Conservation (phyloP, 2,113 vertebrate genomes). For the Myrmecobius fasciatus region DNA sequence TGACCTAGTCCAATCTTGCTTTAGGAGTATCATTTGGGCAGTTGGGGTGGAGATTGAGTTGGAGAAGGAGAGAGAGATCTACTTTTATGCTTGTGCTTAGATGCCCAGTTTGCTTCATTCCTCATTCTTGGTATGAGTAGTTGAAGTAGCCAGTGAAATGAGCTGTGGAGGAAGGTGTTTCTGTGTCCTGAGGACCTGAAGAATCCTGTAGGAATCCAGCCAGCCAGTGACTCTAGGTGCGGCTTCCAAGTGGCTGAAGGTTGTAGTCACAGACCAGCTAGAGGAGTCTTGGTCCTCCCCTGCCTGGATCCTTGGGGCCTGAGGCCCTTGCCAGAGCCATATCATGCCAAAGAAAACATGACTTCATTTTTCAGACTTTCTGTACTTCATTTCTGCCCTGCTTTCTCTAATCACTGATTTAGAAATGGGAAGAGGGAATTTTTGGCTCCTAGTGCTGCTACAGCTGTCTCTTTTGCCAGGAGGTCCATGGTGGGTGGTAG, state of each 20-base stretch:
- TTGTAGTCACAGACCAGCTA: too few relatives aligned
- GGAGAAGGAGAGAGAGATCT: background rate
- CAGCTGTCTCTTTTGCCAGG: background rate
- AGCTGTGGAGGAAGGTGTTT: background rate
- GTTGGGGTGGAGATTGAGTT: too few relatives aligned
- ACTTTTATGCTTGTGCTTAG: background rate
- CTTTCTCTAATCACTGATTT: background rate
- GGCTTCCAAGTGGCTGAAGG: too few relatives aligned
- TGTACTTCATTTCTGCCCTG: background rate
- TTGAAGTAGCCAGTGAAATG: background rate
- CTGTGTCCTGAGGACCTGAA: background rate
- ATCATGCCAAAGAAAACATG: background rate
- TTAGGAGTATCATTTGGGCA: too few relatives aligned
- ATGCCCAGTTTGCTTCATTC: background rate
- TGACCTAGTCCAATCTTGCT: background rate
- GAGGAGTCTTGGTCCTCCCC: background rate
- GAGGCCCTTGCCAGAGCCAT: too few relatives aligned
- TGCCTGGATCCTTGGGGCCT: too few relatives aligned
- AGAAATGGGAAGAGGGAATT: background rate
- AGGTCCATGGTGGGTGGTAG: background rate
- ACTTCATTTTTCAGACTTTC: background rate
- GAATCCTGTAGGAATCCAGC: background rate
- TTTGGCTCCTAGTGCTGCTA: background rate
- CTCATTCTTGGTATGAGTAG: background rate
- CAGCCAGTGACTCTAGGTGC: too few relatives aligned